Evolutionary conservation across 2,888 invertebrate genomes (phyloP).

Genomic region (Xestobium rufovillosum): DNA sequence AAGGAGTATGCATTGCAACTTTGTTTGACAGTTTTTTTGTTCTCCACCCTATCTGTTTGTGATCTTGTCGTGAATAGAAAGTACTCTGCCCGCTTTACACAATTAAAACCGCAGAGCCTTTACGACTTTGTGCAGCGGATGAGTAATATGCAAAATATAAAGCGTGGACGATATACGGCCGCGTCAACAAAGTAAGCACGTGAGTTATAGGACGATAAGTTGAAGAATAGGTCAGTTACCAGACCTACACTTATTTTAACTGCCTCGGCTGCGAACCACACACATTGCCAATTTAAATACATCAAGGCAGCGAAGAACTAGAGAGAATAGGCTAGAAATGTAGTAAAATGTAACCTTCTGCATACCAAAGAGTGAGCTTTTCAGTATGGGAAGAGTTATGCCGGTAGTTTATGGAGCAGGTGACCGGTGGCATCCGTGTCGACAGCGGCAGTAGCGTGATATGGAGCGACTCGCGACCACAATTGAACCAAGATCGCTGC

Average conservation of each 20-base stretch:
- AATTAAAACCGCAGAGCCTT: too few species aligned
- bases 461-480: slow-evolving; percentile 13
- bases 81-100: too few species aligned
- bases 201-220: background rate
- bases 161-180: too few species aligned
- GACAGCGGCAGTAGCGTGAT: slow-evolving; percentile 15
- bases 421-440: slow-evolving; percentile 15
- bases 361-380: background rate
- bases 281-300: slow-evolving; percentile 2
- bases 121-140: too few species aligned
- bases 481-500: slow-evolving; percentile 8
- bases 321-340: background rate
- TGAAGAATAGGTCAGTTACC: slow-evolving; percentile 2
- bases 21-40: too few species aligned
- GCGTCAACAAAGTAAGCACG: background rate
- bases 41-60: too few species aligned
- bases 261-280: slow-evolving; percentile 1
- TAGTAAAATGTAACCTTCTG: background rate
- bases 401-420: slow-evolving; percentile 4
- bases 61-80: too few species aligned
- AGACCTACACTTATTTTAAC: slow-evolving; percentile 1
- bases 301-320: too few species aligned
- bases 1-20: too few species aligned
- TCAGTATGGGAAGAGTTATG: too few species aligned
- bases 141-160: too few species aligned